A percentile compares a stretch with the other conserved stretches of the same genome.
These are phyloP conservation scores for Bombus confusus DNA, from an alignment of 1,140 invertebrate genomes.

Conservation along the genomic window DNA sequence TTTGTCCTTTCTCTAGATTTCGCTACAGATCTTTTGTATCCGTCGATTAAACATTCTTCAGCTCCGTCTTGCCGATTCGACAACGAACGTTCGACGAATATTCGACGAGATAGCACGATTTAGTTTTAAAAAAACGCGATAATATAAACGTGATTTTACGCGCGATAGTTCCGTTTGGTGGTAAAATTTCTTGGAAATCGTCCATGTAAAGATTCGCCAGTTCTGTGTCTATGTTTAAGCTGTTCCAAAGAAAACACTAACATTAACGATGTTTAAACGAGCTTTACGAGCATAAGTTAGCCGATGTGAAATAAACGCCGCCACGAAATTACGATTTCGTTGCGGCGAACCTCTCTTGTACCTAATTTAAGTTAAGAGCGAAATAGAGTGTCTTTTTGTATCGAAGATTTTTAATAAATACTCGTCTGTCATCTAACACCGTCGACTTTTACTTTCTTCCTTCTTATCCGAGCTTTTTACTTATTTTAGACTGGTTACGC, in stretches of 20 bases:
- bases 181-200: not conserved
- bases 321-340: conserved; percentile 19
- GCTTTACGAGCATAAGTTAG: conserved; percentile 13
- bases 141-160: too few species aligned
- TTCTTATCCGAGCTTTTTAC: too few species aligned
- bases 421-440: conserved; percentile 26
- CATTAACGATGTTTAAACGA: not conserved
- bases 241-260: conserved; percentile 47
- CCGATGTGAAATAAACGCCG: conserved; percentile 20
- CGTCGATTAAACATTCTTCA: not conserved
- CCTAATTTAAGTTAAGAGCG: conserved; percentile 64
- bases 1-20: too few species aligned
- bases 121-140: too few species aligned
- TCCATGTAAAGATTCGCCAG: not conserved
- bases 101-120: not conserved
- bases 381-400: conserved; percentile 59
- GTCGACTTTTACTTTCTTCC: not conserved
- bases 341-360: conserved; percentile 49
- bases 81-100: not conserved
- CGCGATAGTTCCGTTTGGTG: not conserved
- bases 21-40: not conserved
- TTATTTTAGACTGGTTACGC: accelerated
- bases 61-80: not conserved
- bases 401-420: conserved; percentile 68
- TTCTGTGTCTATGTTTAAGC: conserved; percentile 10